Base-by-base conservation (phyloP, 1,140 invertebrate species). In the Scaptomyza montana region DNA sequence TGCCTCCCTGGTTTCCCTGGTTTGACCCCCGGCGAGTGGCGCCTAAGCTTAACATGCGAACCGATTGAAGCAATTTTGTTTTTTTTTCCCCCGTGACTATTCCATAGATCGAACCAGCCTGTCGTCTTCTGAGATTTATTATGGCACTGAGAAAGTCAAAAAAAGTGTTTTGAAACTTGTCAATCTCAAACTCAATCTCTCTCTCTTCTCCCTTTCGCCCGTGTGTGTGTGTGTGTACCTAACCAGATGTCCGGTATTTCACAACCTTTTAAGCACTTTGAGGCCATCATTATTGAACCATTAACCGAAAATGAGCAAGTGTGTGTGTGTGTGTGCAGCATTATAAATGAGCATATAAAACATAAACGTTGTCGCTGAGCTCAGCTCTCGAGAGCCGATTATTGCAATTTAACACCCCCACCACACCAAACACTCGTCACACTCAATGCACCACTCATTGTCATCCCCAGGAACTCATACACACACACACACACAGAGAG, bases 331-430 rank as follows among this genome's bases (percentile, higher is more conserved):
- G 33, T 36, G 33, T 36, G 33, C 7, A 69, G 84, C 84, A 87
- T 87, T 87, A 89, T 89, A 87, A 87, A 87, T 87, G 84, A 89
- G 79, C 79, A 71, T 77, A 87, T 87, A 87, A 87, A 87, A 87
- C 84, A 87, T 87, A 87, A 87, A 87, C 84, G 84, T 71, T 87
- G 84, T 87, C 84, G 84, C 39, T 45, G 39, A 45, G 62, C 79
- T 71, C 59, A 61, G 69, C 74, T 28, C 74, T 28, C 74, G 25
- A 81, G 80, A 87, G 79, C 84, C 84, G 84, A 87, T 87, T 87
- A 87, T 51, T 87, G 84, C 79, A 87, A 87, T 89, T 87, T 89
- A 87, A 80, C 84, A 89, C 79, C 75, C 84, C 78, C 81, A 64
- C 81, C 56, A 33, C 30, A 30, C 62, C 21, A 41, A 19, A 28